Percentiles rank a stretch among this genome's conserved stretches.
These are phyloP conservation scores for Muscina levida DNA, from an alignment of 2,888 invertebrate genomes.

Conservation along the genomic window DNA sequence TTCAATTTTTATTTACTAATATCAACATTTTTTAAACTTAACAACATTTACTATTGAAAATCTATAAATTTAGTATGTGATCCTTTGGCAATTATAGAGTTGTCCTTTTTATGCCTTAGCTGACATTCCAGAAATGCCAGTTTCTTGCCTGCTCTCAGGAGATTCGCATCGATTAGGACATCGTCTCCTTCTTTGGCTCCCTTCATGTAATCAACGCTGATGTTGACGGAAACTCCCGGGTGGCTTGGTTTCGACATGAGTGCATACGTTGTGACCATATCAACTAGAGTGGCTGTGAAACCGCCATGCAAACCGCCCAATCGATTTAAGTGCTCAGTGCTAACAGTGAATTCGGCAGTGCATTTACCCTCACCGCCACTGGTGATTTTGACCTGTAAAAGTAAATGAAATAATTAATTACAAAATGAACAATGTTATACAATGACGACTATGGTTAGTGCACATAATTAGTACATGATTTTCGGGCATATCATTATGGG, in stretches of 20 bases:
- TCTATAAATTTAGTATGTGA: constrained; percentile 89
- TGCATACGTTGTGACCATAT: constrained; percentile 89
- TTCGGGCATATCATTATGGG: no score
- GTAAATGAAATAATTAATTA: constrained; percentile 18
- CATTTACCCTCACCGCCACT: constrained; percentile 87
- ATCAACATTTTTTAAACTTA: not conserved
- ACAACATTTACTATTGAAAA: constrained; percentile 59
- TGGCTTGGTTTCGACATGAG: constrained; percentile 84
- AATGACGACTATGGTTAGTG: no score
- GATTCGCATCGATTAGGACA: constrained; percentile 88
- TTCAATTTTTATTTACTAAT: constrained; percentile 7
- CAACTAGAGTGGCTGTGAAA: constrained; percentile 87
- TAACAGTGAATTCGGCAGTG: constrained; percentile 87
- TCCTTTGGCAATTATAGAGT: constrained; percentile 88
- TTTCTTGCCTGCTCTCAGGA: constrained; percentile 87
- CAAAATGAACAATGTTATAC: no score
- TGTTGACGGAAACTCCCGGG: constrained; percentile 90
- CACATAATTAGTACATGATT: no score
- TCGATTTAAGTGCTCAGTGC: constrained; percentile 87
- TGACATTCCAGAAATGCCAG: constrained; percentile 91
- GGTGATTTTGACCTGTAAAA: constrained; percentile 75
- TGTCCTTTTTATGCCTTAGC: constrained; percentile 87
- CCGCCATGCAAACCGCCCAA: constrained; percentile 92
- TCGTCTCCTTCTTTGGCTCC: constrained; percentile 89
- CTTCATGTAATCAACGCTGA: constrained; percentile 90